Conservation (phyloP, 1,140 invertebrate genomes). For the Trichonephila clavipes region DNA sequence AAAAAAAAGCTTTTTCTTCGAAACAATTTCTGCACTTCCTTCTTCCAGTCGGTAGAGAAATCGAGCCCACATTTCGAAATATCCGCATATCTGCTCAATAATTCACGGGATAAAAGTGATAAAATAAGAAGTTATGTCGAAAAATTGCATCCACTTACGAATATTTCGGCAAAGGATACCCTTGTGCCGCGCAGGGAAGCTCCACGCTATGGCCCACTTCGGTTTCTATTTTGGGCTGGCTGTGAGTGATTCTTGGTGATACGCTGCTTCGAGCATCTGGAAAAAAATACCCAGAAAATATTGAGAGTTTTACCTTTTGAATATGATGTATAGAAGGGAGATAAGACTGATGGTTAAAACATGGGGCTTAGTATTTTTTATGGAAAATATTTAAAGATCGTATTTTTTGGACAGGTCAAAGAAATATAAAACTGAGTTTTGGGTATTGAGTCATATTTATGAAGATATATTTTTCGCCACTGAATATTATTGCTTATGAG, state of each 20-base stretch:
- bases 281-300: slow-evolving; percentile 34
- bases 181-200: slow-evolving; percentile 90
- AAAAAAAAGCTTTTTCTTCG: slow-evolving; percentile 40
- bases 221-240: slow-evolving; percentile 77
- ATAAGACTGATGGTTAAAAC: slow-evolving; percentile 35
- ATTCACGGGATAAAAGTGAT: slow-evolving; percentile 71
- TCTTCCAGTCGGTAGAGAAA: slow-evolving; percentile 3
- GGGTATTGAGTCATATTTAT: not conserved
- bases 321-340: not conserved
- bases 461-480: not conserved
- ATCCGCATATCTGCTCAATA: slow-evolving; percentile 67
- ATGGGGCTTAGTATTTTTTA: slow-evolving; percentile 24
- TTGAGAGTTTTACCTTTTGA: slow-evolving; percentile 25
- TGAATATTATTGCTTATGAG: no score
- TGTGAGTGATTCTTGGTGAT: slow-evolving; percentile 78
- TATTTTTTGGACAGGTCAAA: not conserved
- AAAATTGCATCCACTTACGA: slow-evolving; percentile 77
- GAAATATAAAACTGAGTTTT: not conserved
- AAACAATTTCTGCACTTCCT: slow-evolving; percentile 63
- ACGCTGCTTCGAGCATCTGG: slow-evolving; percentile 82
- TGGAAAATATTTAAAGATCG: not conserved
- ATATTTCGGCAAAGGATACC: slow-evolving; percentile 86
- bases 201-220: slow-evolving; percentile 80
- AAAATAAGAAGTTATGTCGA: slow-evolving; percentile 73
- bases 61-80: slow-evolving; percentile 36